Evolutionary conservation across 2,797 vertebrate genomes (phyloP).

Genomic region (Sebastes dallii): DNA sequence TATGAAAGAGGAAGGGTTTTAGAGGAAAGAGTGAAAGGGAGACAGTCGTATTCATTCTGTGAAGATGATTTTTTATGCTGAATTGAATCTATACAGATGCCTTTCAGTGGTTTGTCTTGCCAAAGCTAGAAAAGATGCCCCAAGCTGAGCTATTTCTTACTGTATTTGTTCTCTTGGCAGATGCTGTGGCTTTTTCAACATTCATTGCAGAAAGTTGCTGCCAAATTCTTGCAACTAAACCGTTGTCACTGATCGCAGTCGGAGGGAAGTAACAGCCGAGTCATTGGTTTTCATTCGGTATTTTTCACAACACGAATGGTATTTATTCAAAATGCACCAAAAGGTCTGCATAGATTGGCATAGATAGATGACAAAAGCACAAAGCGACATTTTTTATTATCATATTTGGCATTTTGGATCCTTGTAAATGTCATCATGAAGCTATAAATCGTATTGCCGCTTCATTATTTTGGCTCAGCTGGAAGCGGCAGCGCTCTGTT

Average conservation of each 20-base stretch:
- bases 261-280: constrained; percentile 1
- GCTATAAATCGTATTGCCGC: background rate
- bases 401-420: constrained; percentile 2
- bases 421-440: background rate
- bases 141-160: background rate
- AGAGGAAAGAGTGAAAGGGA: background rate
- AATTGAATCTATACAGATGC: background rate
- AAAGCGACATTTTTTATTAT: background rate
- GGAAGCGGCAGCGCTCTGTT: background rate
- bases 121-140: background rate
- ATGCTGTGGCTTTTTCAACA: background rate
- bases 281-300: background rate
- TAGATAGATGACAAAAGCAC: background rate
- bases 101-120: background rate
- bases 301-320: background rate
- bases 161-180: background rate
- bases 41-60: background rate
- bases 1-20: background rate
- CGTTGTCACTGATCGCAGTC: background rate
- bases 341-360: background rate
- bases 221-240: background rate
- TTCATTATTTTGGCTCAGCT: constrained; percentile 1
- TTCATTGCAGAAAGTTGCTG: background rate
- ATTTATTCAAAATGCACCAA: background rate
- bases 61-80: background rate